Conservation (phyloP, 2,888 invertebrate genomes). For the Idaea aversata region DNA sequence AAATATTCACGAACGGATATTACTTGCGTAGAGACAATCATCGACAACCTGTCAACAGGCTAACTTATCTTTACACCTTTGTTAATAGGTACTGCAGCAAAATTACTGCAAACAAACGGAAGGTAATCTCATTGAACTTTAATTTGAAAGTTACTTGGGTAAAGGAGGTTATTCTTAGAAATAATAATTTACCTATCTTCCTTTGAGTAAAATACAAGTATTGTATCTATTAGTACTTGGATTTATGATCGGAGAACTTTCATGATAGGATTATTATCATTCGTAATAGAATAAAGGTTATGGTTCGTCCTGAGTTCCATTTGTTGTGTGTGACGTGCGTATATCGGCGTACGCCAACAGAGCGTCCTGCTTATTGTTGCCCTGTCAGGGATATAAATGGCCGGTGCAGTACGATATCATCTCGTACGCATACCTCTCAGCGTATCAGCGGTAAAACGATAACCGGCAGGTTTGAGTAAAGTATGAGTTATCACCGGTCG, state of each 20-base stretch:
- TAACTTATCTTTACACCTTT: conserved; percentile 18
- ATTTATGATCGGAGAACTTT: conserved; percentile 43
- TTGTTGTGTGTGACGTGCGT: conserved; percentile 51
- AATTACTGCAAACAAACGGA: neutral
- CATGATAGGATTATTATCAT: conserved; percentile 40
- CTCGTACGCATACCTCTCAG: conserved; percentile 48
- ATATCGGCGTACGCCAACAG: conserved; percentile 54
- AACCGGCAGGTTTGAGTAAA: conserved; percentile 48
- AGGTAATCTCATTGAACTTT: neutral
- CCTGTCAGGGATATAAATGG: conserved; percentile 70
- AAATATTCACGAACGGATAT: conserved; percentile 66
- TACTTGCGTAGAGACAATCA: conserved; percentile 52
- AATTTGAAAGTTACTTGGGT: too few species aligned
- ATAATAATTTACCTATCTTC: too few species aligned
- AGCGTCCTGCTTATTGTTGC: conserved; percentile 67
- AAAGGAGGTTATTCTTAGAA: too few species aligned
- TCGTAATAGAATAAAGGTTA: conserved; percentile 54
- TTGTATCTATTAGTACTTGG: neutral
- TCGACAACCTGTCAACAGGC: conserved; percentile 56
- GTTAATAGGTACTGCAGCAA: conserved; percentile 15
- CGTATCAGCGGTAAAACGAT: conserved; percentile 59
- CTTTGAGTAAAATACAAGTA: too few species aligned
- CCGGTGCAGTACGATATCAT: conserved; percentile 55
- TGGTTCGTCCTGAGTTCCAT: conserved; percentile 59
- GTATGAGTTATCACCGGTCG: conserved; percentile 51